These are phyloP conservation scores for Leucophenga montana DNA, from an alignment of 2,888 invertebrate species.

Conservation along the genomic window DNA sequence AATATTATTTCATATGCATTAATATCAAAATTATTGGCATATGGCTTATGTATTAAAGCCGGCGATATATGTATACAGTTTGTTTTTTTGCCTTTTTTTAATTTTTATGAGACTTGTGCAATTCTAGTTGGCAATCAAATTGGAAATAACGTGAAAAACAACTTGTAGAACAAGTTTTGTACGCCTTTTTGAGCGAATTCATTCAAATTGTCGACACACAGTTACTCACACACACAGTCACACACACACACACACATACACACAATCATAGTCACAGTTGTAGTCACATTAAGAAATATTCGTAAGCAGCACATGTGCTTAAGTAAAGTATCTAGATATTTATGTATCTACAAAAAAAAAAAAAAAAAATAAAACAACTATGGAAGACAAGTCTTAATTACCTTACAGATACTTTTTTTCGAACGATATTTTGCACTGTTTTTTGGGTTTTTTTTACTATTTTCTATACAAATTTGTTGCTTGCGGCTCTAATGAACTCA, in stretches of 20 bases:
- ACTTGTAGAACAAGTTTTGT: conserved; percentile 68
- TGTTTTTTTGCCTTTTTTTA: background rate
- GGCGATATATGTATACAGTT: background rate
- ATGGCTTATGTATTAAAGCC: background rate
- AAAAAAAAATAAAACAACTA: background rate
- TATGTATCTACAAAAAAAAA: background rate
- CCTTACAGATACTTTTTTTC: background rate
- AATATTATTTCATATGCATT: conserved; percentile 18
- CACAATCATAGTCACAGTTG: conserved; percentile 9
- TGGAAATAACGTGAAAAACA: conserved; percentile 52
- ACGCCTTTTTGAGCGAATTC: conserved; percentile 27
- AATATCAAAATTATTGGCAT: no score
- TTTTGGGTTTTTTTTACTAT: background rate
- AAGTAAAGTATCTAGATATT: background rate
- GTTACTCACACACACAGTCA: conserved; percentile 55
- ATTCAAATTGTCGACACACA: conserved; percentile 32
- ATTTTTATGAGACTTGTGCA: conserved; percentile 20
- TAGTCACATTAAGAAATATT: background rate
- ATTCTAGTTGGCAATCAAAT: conserved; percentile 29
- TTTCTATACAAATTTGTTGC: background rate
- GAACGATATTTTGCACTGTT: background rate
- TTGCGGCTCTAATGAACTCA: conserved; percentile 6
- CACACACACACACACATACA: background rate
- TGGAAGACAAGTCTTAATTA: conserved; percentile 6
- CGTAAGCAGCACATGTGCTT: conserved; percentile 32